phyloP scores from a whole-genome alignment of 2,797 vertebrate genomes.

The Cuniculus paca region DNA sequence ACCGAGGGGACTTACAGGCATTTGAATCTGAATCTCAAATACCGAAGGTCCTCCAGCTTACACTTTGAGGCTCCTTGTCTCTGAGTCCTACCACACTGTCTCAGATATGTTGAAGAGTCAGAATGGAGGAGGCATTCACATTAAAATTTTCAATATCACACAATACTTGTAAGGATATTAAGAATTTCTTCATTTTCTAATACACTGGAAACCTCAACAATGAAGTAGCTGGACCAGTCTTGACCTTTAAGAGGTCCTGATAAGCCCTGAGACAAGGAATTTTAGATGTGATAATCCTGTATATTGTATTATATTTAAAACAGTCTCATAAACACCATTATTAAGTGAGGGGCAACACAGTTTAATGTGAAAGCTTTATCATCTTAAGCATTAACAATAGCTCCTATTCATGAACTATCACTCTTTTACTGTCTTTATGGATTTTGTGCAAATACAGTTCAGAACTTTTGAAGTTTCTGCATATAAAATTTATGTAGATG shows the following conservation, averaged over 20 bases:
- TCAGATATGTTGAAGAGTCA: neutral
- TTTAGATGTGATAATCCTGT: neutral
- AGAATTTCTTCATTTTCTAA: neutral
- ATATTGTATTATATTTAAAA: neutral
- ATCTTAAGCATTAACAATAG: neutral
- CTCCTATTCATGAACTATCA: neutral
- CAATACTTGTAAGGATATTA: neutral
- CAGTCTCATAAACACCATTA: neutral
- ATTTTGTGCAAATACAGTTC: neutral
- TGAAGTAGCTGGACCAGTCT: neutral
- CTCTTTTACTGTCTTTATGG: neutral
- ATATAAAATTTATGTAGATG: neutral
- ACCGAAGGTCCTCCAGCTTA: neutral
- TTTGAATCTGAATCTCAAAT: neutral
- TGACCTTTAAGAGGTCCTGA: neutral
- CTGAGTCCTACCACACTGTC: neutral
- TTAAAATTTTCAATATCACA: neutral
- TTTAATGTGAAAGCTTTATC: neutral
- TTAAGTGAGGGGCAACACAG: neutral
- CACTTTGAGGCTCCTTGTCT: neutral
- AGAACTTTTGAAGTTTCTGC: neutral
- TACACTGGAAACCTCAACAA: neutral
- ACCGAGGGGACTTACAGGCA: fast-evolving
- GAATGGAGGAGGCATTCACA: neutral
- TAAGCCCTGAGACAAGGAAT: neutral